Evolutionary conservation across 2,797 vertebrate species (phyloP).

Genomic region (Rhinoraja longicauda): DNA sequence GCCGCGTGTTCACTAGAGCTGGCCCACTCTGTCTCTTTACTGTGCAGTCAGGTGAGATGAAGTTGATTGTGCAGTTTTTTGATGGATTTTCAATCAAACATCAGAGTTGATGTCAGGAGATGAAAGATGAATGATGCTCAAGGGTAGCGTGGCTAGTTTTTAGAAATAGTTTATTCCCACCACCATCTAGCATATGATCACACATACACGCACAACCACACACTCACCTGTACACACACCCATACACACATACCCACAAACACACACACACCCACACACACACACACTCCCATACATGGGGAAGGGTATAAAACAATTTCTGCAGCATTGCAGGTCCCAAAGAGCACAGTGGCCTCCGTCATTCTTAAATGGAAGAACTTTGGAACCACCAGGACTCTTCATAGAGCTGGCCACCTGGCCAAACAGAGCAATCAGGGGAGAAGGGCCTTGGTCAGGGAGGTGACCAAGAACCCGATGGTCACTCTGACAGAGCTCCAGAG

Average conservation of each 20-base stretch:
- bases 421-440: no score
- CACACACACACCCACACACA: background rate
- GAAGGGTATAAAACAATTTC: no score
- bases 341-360: no score
- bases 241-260: background rate
- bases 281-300: no score
- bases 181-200: no score
- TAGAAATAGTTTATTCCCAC: background rate
- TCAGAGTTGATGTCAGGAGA: background rate
- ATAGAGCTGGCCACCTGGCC: no score
- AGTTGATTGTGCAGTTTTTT: background rate
- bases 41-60: background rate
- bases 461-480: no score
- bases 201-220: background rate
- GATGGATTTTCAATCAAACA: constrained; percentile 24
- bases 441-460: no score
- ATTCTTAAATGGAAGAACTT: no score
- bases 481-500: no score
- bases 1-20: constrained; percentile 29
- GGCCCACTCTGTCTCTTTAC: background rate
- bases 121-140: background rate
- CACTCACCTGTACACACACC: background rate
- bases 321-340: no score
- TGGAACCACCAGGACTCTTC: no score
- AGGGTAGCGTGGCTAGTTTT: background rate